Evolutionary conservation across 1,140 invertebrate species (phyloP).

Genomic region (Lerema accius): DNA sequence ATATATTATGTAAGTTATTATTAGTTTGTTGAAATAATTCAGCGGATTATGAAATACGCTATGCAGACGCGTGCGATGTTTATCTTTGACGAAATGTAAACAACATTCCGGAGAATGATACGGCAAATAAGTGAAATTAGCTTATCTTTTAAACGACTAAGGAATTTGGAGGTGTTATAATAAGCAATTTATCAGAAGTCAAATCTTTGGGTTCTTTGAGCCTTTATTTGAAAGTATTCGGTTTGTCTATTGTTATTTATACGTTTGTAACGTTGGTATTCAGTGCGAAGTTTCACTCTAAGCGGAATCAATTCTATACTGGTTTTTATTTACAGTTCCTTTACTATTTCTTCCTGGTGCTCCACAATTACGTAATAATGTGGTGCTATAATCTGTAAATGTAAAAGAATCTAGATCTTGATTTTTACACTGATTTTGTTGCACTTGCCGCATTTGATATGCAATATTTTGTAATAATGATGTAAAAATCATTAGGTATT

Average conservation of each 20-base stretch:
- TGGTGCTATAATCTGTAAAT: not conserved
- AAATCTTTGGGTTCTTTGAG: slow-evolving; percentile 4
- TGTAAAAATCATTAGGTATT: too few species aligned
- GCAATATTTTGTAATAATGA: too few species aligned
- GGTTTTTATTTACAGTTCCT: slow-evolving; percentile 21
- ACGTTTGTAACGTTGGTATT: not conserved
- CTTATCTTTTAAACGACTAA: not conserved
- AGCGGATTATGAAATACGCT: slow-evolving; percentile 10
- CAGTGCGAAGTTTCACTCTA: slow-evolving; percentile 9
- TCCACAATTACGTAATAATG: slow-evolving; percentile 6
- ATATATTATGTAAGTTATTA: not conserved
- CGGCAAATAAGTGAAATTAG: not conserved
- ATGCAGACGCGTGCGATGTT: slow-evolving; percentile 2
- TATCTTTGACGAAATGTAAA: slow-evolving; percentile 21
- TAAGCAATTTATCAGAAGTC: not conserved
- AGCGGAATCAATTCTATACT: slow-evolving; percentile 13
- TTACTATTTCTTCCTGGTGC: slow-evolving; percentile 13
- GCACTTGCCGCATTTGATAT: too few species aligned
- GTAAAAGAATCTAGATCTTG: too few species aligned
- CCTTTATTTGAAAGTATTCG: slow-evolving; percentile 7
- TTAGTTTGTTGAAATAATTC: slow-evolving; percentile 7
- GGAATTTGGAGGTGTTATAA: not conserved
- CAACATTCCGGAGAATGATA: slow-evolving; percentile 21
- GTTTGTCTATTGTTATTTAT: slow-evolving; percentile 1
- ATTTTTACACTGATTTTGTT: too few species aligned